Conservation (phyloP, 2,113 vertebrate genomes). For the Mohoua ochrocephala region DNA sequence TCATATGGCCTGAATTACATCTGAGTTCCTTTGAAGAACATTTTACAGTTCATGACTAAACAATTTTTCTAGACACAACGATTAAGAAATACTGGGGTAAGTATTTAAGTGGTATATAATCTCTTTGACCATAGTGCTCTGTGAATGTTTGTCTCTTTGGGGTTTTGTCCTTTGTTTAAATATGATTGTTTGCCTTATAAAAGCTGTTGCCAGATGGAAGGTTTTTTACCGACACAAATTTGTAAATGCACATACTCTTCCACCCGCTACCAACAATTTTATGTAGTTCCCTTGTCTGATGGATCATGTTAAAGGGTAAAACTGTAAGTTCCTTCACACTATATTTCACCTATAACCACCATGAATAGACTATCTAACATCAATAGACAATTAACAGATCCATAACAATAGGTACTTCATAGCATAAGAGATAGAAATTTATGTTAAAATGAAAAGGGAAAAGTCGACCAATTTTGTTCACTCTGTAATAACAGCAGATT, state of each 20-base stretch:
- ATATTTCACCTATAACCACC: not conserved
- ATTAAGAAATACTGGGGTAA: not conserved
- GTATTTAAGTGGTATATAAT: not conserved
- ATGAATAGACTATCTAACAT: not conserved
- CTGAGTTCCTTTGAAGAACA: not conserved
- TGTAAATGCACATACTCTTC: not conserved
- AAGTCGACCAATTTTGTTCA: not conserved
- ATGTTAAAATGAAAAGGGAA: not conserved
- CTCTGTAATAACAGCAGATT: not conserved
- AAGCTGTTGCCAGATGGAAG: not conserved
- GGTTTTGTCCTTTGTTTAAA: not conserved
- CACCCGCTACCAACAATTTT: not conserved
- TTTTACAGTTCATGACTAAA: not conserved
- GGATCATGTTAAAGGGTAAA: not conserved
- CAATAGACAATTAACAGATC: not conserved
- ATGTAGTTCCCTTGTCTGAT: not conserved
- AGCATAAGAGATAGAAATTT: not conserved
- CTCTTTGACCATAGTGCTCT: not conserved
- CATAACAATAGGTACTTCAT: not conserved
- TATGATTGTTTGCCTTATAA: not conserved
- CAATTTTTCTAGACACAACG: not conserved
- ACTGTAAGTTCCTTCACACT: not conserved
- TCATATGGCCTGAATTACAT: not conserved
- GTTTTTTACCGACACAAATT: not conserved
- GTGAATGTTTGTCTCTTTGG: not conserved